Percentiles rank a stretch among this genome's conserved stretches.
These are phyloP conservation scores for Rhinoraja longicauda DNA, from an alignment of 2,797 vertebrate genomes.

Conservation along the genomic window DNA sequence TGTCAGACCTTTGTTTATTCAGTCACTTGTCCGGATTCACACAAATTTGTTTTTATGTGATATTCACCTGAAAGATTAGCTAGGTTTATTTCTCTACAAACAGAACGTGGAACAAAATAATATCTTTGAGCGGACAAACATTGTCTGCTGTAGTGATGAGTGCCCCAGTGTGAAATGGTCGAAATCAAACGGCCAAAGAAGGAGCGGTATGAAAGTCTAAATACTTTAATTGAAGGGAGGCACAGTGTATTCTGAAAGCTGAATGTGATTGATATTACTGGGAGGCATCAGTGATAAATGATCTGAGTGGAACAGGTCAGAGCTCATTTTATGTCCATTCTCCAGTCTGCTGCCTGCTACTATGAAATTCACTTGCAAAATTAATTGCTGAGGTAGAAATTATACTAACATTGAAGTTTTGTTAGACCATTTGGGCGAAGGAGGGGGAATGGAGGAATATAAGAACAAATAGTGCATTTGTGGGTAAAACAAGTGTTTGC, in stretches of 20 bases:
- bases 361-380: not conserved
- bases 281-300: not conserved
- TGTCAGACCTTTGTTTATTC: not conserved
- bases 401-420: not conserved
- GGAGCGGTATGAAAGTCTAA: not conserved
- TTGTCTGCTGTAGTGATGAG: not conserved
- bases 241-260: not conserved
- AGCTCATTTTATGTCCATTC: not conserved
- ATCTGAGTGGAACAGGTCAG: not conserved
- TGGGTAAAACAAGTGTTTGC: not conserved
- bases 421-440: not conserved
- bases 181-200: not conserved
- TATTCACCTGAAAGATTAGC: not conserved
- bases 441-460: not conserved
- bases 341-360: not conserved
- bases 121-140: not conserved
- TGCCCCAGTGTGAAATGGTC: not conserved
- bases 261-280: not conserved
- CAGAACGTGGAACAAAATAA: not conserved
- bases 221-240: not conserved
- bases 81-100: not conserved
- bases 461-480: not conserved
- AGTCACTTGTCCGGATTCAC: not conserved
- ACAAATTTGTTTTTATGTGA: not conserved
- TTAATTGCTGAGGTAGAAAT: not conserved